Base-by-base conservation (phyloP, 2,888 invertebrate species). In the Caenorhabditis becei region DNA sequence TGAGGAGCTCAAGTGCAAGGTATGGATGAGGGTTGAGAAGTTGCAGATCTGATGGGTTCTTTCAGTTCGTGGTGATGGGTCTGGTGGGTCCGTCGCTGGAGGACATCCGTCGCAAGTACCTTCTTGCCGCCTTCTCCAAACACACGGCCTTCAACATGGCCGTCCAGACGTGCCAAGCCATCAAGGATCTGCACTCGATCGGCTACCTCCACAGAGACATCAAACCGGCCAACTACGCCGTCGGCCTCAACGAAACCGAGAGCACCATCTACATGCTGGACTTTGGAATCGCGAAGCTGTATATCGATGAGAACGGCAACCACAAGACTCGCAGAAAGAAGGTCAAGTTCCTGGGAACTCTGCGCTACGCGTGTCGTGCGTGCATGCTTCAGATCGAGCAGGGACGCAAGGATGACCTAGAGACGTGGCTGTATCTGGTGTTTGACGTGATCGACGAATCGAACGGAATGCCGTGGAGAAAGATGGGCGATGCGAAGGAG, bases 321-420 rank as follows among this genome's bases (percentile, higher is more conserved):
- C 74, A 75, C 53, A 77, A 80, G 14, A 54, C 51, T 16, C 59
- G 32, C 23, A 47, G 85, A 20, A 77, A 80, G 28, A 83, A 78
- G 35, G 84, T 82, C 28, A 86, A 83, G 58, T 86, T 86, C 49
- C 61, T 86, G 23, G 86, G 86, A 54, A 86, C 86, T 1, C 37
- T 83, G n/a, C 11, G 86, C 37, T 86, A 81, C 35, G 83, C 86
- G 0, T 61, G 79, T 10, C 58, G 86, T 4, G 83, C 81, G 0
- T 84, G 83, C 59, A 83, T 83, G 74, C 49, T 63, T 8, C 72
- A 78, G 4, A 14, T 77, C 56, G 86, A 86, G 35, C 86, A 86
- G 41, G 83, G 83, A 47, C 49, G 86, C 20, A 81, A 81, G 44
- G 86, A 86, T 37, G 86, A 86, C 56, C 32, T 84, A 54, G 86